A percentile compares a stretch with the other conserved stretches of the same genome.
phyloP scores from a whole-genome alignment of 2,113 vertebrate genomes.

The Chlorodrepanis virens region DNA sequence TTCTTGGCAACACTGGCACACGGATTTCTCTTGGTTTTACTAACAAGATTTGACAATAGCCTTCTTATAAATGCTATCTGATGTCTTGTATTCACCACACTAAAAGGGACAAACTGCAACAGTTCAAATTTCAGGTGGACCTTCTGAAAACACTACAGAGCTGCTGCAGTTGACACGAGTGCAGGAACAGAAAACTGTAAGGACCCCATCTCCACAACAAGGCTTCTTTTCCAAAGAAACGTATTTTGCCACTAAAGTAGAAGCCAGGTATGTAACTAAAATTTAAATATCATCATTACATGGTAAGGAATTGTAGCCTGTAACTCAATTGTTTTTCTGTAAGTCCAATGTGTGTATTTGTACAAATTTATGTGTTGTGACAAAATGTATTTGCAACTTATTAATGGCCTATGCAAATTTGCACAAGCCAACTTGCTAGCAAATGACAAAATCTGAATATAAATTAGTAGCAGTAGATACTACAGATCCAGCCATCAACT shows the following conservation, averaged over 20 bases:
- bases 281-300: background rate
- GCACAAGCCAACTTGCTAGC: background rate
- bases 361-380: background rate
- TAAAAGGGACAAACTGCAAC: background rate
- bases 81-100: background rate
- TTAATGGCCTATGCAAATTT: background rate
- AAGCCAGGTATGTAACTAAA: background rate
- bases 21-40: background rate
- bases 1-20: background rate
- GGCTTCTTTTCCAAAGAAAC: background rate
- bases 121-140: background rate
- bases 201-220: background rate
- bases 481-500: background rate
- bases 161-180: background rate
- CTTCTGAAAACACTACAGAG: background rate
- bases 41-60: background rate
- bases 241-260: background rate
- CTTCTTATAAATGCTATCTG: background rate
- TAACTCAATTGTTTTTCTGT: background rate
- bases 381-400: background rate
- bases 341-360: background rate
- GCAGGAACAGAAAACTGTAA: background rate
- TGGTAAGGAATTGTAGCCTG: background rate
- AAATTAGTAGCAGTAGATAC: background rate
- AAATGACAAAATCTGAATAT: background rate